Percentiles rank a stretch among this genome's conserved stretches.
Conservation (phyloP, 2,113 vertebrate genomes). For the Trachemys scripta region DNA sequence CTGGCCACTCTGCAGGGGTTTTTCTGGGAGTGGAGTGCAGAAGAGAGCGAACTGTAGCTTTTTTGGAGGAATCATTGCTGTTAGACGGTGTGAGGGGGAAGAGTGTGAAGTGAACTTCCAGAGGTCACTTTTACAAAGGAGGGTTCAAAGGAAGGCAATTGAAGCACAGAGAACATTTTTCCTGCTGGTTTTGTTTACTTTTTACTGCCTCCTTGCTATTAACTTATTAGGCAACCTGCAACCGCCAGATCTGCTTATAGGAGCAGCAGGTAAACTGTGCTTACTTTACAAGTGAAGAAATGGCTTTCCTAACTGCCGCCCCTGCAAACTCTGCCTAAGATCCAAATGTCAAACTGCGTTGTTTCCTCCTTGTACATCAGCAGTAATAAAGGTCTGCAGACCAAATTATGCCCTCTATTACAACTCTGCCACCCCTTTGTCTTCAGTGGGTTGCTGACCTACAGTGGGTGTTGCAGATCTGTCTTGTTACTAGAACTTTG, state of each 20-base stretch:
- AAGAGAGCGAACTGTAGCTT: neutral
- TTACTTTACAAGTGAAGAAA: neutral
- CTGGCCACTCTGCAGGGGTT: neutral
- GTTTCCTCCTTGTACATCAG: neutral
- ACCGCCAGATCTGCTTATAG: neutral
- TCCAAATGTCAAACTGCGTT: neutral
- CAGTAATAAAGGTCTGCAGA: neutral
- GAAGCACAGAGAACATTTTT: neutral
- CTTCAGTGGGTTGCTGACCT: neutral
- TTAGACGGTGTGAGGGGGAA: neutral
- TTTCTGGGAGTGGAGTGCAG: neutral
- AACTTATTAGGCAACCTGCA: neutral
- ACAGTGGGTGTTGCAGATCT: neutral
- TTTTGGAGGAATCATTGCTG: neutral
- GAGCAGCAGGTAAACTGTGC: neutral
- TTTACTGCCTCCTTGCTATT: conserved; percentile 13
- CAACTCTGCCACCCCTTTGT: too few relatives aligned
- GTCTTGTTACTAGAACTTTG: neutral
- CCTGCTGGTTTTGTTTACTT: neutral
- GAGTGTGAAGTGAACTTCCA: neutral
- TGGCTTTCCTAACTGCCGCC: neutral
- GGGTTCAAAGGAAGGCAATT: neutral
- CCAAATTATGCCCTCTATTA: neutral
- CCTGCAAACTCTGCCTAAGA: neutral
- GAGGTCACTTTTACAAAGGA: neutral